These are phyloP conservation scores for Byasa hedistus DNA, from an alignment of 2,888 invertebrate genomes.

Conservation along the genomic window DNA sequence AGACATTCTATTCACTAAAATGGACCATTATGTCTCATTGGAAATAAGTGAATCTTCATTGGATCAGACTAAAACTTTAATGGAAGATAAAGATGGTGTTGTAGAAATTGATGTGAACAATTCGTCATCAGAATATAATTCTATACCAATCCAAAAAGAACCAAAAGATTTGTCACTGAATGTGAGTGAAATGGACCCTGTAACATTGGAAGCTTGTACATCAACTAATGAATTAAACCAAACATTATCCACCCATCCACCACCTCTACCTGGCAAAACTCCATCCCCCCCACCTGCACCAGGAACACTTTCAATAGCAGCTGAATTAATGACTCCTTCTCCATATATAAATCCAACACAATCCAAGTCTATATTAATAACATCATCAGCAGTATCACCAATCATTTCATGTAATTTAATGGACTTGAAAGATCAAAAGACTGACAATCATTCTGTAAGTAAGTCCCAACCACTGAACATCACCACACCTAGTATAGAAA, in stretches of 20 bases:
- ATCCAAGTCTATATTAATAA: conserved; percentile 33
- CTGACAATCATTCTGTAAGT: neutral
- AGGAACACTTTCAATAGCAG: conserved; percentile 42
- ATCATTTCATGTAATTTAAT: conserved; percentile 6
- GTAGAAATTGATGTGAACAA: conserved; percentile 6
- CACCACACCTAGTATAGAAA: conserved; percentile 2
- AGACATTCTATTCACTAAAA: conserved; percentile 26
- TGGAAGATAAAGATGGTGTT: conserved; percentile 13
- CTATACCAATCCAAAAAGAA: neutral
- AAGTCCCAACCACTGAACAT: neutral
- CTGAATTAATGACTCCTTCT: conserved; percentile 39
- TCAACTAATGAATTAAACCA: conserved; percentile 28
- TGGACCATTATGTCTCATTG: conserved; percentile 10
- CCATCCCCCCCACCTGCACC: conserved; percentile 60
- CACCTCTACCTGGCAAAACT: conserved; percentile 57
- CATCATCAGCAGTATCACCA: neutral
- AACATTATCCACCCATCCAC: conserved; percentile 43
- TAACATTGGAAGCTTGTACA: neutral
- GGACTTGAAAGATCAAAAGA: neutral
- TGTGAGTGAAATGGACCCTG: conserved; percentile 9
- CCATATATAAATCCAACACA: conserved; percentile 29
- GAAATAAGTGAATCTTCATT: conserved; percentile 20
- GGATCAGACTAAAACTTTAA: conserved; percentile 37
- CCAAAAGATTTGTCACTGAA: neutral
- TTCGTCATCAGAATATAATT: conserved; percentile 10